Base-by-base conservation (phyloP, 2,888 invertebrate genomes). In the Allygus modestus region DNA sequence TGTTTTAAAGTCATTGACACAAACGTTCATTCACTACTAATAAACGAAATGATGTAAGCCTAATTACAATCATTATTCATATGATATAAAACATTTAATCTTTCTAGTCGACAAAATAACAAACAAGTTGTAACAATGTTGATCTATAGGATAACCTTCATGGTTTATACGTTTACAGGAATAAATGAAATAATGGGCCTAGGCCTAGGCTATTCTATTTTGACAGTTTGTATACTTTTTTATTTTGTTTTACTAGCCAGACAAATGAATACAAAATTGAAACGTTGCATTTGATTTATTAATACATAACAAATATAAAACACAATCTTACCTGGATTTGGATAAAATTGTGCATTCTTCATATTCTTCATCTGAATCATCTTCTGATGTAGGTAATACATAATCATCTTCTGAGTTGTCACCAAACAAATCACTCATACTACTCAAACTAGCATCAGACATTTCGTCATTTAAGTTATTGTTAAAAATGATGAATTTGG, bases 31-130 rank as follows among this genome's bases (percentile, higher is more conserved):
- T 58, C 58, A 58, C 58, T 58, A 65, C 15, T 65, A 65, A 65
- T 12, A 26, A 26, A 65, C 26, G 65, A 65, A 65, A 65, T 65
- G 28, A 65, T 20, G 26, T 65, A 58, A 58, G 58, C 58, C 58
- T 58, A 58, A 65, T 65, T 65, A 65, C 65, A 26, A 65, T 65
- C 65, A 65, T 65, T 26, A 65, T 20, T 65, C 26, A 58, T 58
- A 17, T 58, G 58, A 58, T 58, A 58, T 58, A 17, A 11, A 58
- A 58, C 58, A 58, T 58, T 58, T 58, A 58, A 58, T 58, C 58
- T 58, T 58, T 58, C 58, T 58, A 58, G 58, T 58, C 58, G 58
- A 58, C 58, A 58, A 58, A 58, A 58, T 58, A 65, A 65, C 65
- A 20, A 20, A 28, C 28, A 65, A 65, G 20, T 65, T 65, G 28